Evolutionary conservation across 2,888 invertebrate genomes (phyloP).

Genomic region (Hypsopygia costalis): DNA sequence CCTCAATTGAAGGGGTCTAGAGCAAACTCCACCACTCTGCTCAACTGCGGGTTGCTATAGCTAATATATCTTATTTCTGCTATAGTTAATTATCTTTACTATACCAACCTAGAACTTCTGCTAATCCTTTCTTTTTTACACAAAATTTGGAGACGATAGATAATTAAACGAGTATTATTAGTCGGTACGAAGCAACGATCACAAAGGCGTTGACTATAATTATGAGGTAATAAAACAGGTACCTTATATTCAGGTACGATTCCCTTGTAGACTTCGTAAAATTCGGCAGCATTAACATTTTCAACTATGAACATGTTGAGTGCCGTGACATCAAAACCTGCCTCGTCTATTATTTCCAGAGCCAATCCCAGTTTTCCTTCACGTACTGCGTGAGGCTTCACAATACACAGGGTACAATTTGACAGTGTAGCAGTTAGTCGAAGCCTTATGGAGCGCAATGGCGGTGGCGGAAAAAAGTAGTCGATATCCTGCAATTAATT

Average conservation of each 20-base stretch:
- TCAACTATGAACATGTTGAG: conserved; percentile 90
- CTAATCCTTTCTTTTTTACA: too few species aligned
- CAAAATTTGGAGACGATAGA: too few species aligned
- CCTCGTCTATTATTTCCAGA: conserved; percentile 84
- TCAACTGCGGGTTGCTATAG: too few species aligned
- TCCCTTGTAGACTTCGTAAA: conserved; percentile 95
- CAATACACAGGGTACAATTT: conserved; percentile 89
- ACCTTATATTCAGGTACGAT: conserved; percentile 89
- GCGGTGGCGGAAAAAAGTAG: conserved; percentile 82
- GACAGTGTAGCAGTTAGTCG: conserved; percentile 79
- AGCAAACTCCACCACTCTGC: too few species aligned
- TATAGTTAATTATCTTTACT: too few species aligned
- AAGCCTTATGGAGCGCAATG: conserved; percentile 51
- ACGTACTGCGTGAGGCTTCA: conserved; percentile 94
- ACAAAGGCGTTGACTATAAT: too few species aligned
- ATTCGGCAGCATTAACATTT: conserved; percentile 92
- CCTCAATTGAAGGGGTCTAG: too few species aligned
- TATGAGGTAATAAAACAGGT: too few species aligned
- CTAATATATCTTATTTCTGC: too few species aligned
- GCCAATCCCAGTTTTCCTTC: conserved; percentile 87
- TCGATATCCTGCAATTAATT: conserved; percentile 69
- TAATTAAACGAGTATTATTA: too few species aligned
- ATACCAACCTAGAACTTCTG: too few species aligned
- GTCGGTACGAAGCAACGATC: too few species aligned
- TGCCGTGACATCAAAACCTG: conserved; percentile 89